Evolutionary conservation across 2,797 vertebrate species (phyloP).

Genomic region (Rhinophrynus dorsalis): DNA sequence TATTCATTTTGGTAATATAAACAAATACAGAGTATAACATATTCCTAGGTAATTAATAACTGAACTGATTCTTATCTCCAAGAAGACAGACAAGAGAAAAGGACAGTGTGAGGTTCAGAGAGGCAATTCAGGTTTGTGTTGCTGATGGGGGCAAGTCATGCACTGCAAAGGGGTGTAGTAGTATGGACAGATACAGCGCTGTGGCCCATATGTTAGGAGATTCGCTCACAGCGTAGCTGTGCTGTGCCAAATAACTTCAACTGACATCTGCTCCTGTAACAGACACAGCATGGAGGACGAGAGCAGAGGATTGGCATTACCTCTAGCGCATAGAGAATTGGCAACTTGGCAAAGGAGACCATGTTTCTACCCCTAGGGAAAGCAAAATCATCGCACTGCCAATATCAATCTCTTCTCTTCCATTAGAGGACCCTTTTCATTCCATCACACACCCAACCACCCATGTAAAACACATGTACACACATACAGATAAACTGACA

Average conservation of each 20-base stretch:
- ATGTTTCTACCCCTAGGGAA: neutral
- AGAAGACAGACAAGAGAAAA: no score
- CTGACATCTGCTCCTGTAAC: slow-evolving; percentile 12
- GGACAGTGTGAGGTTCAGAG: no score
- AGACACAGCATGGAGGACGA: neutral
- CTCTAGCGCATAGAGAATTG: neutral
- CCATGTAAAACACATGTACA: neutral
- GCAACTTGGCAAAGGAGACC: neutral
- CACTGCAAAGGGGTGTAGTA: neutral
- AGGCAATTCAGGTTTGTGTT: no score
- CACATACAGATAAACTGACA: neutral
- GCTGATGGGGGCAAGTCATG: neutral
- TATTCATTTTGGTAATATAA: no score
- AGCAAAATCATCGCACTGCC: neutral
- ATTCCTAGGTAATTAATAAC: no score
- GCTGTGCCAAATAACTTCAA: neutral
- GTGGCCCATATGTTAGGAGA: slow-evolving; percentile 1
- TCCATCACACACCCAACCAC: neutral
- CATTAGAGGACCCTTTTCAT: neutral
- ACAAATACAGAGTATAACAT: no score
- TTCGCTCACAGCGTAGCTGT: neutral
- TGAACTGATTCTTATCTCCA: no score
- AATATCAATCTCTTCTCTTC: neutral
- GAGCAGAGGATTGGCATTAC: neutral
- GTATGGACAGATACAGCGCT: neutral